A percentile compares a stretch with the other conserved stretches of the same genome.
These are phyloP conservation scores for Portunus trituberculatus DNA, from an alignment of 1,140 invertebrate species.

Conservation along the genomic window DNA sequence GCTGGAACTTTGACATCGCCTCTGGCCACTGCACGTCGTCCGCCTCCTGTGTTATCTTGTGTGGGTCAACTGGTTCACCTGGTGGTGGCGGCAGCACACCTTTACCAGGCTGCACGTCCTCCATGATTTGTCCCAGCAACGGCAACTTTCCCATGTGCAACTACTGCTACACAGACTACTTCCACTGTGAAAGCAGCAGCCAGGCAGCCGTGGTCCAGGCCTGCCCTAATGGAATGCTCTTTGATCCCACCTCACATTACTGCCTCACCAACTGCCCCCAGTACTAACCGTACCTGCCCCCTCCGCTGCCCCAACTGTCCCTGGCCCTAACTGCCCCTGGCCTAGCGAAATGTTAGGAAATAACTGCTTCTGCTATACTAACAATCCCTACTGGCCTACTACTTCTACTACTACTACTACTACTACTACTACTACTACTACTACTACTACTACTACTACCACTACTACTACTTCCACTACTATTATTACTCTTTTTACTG, in stretches of 20 bases:
- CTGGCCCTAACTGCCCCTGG: neutral
- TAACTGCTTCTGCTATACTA: too few species aligned
- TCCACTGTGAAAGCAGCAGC: neutral
- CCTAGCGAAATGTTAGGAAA: too few species aligned
- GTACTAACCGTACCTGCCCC: neutral
- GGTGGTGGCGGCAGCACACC: neutral
- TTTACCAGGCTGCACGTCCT: neutral
- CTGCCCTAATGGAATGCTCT: neutral
- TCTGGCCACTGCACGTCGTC: constrained; percentile 12
- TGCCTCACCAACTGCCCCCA: neutral
- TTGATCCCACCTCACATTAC: neutral
- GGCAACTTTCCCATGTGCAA: neutral
- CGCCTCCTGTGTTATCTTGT: neutral
- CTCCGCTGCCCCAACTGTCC: neutral
- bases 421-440: too few species aligned
- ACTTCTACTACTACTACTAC: too few species aligned
- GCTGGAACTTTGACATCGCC: neutral
- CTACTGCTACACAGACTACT: neutral
- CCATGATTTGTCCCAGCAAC: neutral
- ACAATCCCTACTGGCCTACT: too few species aligned
- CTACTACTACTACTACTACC: neutral
- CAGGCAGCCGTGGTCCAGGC: neutral
- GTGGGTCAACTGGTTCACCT: neutral
- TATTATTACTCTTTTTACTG: too few species aligned
- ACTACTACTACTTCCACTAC: neutral